Evolutionary conservation across 2,888 invertebrate genomes (phyloP).

Genomic region (Volucella inanis): DNA sequence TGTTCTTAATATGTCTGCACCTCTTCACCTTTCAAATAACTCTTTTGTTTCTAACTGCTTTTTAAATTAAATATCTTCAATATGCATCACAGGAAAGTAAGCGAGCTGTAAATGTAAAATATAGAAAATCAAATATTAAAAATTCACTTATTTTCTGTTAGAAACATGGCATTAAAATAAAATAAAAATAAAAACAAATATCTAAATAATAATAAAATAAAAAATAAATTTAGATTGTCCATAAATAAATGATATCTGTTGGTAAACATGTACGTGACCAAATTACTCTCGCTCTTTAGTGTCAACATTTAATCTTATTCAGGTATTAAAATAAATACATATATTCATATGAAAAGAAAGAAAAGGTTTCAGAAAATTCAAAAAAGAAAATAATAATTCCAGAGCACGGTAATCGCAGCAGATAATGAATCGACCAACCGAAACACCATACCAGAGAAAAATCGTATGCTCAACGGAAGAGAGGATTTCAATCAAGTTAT

Average conservation of each 20-base stretch:
- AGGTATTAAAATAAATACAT: conserved; percentile 35
- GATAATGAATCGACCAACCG: conserved; percentile 43
- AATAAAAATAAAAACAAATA: conserved; percentile 17
- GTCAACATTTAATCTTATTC: conserved; percentile 55
- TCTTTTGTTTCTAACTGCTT: conserved; percentile 27
- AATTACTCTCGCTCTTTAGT: conserved; percentile 53
- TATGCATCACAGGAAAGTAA: conserved; percentile 28
- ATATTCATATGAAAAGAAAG: conserved; percentile 9
- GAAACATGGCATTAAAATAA: conserved; percentile 6
- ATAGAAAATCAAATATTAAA: conserved; percentile 14
- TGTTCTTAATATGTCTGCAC: conserved; percentile 4
- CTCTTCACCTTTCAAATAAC: conserved; percentile 10
- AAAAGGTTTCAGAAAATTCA: conserved; percentile 31
- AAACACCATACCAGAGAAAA: conserved; percentile 54
- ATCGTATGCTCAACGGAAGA: conserved; percentile 65
- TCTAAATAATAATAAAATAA: conserved; percentile 9
- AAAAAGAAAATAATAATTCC: conserved; percentile 54
- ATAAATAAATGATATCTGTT: conserved; percentile 53
- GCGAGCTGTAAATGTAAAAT: conserved; percentile 15
- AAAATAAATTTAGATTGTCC: conserved; percentile 42
- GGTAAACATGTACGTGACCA: conserved; percentile 63
- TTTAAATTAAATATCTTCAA: conserved; percentile 15
- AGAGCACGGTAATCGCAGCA: conserved; percentile 49
- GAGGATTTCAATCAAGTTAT: conserved; percentile 72
- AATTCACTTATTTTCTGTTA: conserved; percentile 18